Conservation (phyloP, 2,888 invertebrate genomes). For the Papilio demoleus region DNA sequence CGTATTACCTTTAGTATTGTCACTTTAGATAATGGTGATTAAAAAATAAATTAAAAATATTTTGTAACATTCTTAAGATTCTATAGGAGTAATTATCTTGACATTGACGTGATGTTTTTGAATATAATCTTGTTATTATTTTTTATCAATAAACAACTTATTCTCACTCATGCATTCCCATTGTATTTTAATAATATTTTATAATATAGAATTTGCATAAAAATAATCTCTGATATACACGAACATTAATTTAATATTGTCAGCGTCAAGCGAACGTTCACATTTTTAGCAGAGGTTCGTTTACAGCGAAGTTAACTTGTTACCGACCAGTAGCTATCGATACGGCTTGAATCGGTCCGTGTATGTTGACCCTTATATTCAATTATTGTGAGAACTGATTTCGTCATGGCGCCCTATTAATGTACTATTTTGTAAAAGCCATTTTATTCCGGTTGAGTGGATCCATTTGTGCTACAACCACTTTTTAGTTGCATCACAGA, state of each 20-base stretch:
- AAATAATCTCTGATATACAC: neutral
- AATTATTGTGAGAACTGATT: neutral
- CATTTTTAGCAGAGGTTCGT: neutral
- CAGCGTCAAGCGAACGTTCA: too few relatives aligned
- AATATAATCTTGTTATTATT: neutral
- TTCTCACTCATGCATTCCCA: too few relatives aligned
- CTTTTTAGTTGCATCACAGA: slow-evolving; percentile 14
- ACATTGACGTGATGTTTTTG: neutral
- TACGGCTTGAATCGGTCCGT: neutral
- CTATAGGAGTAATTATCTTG: neutral
- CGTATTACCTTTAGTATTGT: neutral
- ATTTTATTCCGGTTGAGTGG: slow-evolving; percentile 20
- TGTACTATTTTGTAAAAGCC: slow-evolving; percentile 12
- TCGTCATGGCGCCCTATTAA: slow-evolving; percentile 11
- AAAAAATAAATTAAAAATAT: slow-evolving; percentile 7
- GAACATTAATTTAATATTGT: too few relatives aligned
- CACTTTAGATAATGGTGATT: neutral
- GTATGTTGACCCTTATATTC: neutral
- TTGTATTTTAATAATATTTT: too few relatives aligned
- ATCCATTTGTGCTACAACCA: slow-evolving; percentile 1
- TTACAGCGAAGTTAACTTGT: neutral
- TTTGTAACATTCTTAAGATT: neutral
- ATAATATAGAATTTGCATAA: too few relatives aligned
- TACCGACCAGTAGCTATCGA: neutral
- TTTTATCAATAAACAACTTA: neutral